Conservation (phyloP, 2,797 vertebrate genomes). For the Ibycter americanus region DNA sequence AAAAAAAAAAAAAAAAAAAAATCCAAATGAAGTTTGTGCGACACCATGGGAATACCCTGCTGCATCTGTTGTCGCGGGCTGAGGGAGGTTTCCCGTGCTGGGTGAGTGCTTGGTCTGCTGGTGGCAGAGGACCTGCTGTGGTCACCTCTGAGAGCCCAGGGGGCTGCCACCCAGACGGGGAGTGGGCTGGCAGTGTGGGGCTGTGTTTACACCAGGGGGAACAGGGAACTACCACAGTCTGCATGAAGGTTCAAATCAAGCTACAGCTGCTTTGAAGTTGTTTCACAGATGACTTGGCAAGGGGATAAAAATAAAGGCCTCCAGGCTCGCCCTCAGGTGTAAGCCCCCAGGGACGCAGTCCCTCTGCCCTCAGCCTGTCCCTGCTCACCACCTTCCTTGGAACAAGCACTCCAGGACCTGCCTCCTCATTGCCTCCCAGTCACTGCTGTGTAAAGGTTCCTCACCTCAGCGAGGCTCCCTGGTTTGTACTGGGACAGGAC, state of each 20-base stretch:
- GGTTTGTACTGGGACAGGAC: not conserved
- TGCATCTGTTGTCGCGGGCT: accelerated
- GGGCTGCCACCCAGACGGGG: accelerated
- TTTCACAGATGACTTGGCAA: not conserved
- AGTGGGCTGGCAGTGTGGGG: accelerated
- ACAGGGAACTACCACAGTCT: not conserved
- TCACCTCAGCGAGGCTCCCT: not conserved
- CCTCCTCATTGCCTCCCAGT: accelerated
- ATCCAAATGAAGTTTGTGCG: not conserved
- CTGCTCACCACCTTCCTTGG: accelerated
- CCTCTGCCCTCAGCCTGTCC: not conserved
- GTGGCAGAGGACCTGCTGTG: not conserved
- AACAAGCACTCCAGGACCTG: not conserved
- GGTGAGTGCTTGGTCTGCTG: not conserved
- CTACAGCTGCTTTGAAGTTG: not conserved
- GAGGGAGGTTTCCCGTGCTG: not conserved
- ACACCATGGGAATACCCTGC: not conserved
- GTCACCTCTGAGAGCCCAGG: accelerated
- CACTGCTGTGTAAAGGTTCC: accelerated
- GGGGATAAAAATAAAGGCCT: conserved; percentile 4
- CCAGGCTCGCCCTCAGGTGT: accelerated
- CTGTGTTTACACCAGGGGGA: not conserved
- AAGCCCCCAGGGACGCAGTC: not conserved
- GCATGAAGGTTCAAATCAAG: not conserved
- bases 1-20: not conserved